Conservation (phyloP, 2,888 invertebrate genomes). For the Drosophila pegasa region DNA sequence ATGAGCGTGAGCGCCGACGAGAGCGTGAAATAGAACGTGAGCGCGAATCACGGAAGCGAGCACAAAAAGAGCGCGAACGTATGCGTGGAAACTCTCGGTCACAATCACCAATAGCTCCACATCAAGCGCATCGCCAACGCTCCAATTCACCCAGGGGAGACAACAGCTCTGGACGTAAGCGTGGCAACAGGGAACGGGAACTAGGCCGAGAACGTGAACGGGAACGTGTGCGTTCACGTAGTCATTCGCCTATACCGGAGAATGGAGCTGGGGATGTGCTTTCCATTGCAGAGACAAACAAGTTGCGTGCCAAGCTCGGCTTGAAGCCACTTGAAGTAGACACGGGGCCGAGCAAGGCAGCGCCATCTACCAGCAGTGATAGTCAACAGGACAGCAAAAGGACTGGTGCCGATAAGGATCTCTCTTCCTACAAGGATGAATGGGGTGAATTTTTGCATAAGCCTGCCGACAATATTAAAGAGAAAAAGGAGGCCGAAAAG, state of each 20-base stretch:
- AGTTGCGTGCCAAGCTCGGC: constrained; percentile 95
- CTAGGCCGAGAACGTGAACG: constrained; percentile 27
- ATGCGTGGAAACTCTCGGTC: constrained; percentile 45
- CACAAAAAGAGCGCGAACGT: constrained; percentile 48
- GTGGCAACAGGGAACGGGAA: constrained; percentile 30
- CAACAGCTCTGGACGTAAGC: constrained; percentile 20
- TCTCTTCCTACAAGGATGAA: constrained; percentile 82
- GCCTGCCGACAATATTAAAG: constrained; percentile 91
- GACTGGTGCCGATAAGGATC: constrained; percentile 69
- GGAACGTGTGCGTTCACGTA: constrained; percentile 45
- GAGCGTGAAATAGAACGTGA: constrained; percentile 61
- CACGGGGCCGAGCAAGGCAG: constrained; percentile 81
- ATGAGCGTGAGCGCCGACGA: constrained; percentile 61
- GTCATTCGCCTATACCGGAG: constrained; percentile 82
- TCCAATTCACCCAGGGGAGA: constrained; percentile 75
- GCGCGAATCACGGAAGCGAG: constrained; percentile 58
- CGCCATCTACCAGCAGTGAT: constrained; percentile 35
- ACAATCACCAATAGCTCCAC: constrained; percentile 26
- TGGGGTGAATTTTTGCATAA: constrained; percentile 94
- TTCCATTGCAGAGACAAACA: constrained; percentile 94
- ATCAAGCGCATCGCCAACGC: constrained; percentile 43
- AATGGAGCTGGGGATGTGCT: constrained; percentile 86
- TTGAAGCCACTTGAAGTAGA: constrained; percentile 94
- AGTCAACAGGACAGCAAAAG: constrained; percentile 50
- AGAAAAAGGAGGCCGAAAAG: constrained; percentile 92